Conservation (phyloP, 2,888 invertebrate species). For the Cephus sareptanus region DNA sequence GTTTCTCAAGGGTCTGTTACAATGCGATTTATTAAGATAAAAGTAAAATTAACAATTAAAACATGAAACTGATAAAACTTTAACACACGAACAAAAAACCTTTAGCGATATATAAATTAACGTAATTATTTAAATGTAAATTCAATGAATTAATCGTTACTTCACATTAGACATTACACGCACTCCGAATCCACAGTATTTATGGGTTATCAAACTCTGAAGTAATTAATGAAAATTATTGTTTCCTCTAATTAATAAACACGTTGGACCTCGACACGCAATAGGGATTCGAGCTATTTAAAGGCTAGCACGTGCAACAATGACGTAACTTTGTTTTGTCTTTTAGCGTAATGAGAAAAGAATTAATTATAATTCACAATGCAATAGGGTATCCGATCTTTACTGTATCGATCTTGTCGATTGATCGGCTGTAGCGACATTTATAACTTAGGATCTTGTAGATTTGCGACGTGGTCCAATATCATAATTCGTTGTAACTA, state of each 20-base stretch:
- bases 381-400: neutral
- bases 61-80: slow-evolving; percentile 21
- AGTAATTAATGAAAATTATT: neutral
- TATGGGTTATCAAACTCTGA: slow-evolving; percentile 29
- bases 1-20: slow-evolving; percentile 26
- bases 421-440: neutral
- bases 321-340: neutral
- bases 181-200: slow-evolving; percentile 44
- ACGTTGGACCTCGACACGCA: neutral
- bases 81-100: slow-evolving; percentile 17
- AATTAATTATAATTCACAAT: neutral
- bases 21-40: slow-evolving; percentile 18
- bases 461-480: neutral
- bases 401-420: neutral
- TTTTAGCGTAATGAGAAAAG: neutral
- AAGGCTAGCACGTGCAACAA: neutral
- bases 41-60: slow-evolving; percentile 30
- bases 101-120: slow-evolving; percentile 31
- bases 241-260: neutral
- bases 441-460: neutral
- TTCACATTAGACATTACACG: slow-evolving; percentile 35
- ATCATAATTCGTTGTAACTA: neutral
- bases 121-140: slow-evolving; percentile 38
- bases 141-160: slow-evolving; percentile 11
- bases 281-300: neutral